phyloP scores from a whole-genome alignment of 2,113 vertebrate species.

The Condylura cristata region DNA sequence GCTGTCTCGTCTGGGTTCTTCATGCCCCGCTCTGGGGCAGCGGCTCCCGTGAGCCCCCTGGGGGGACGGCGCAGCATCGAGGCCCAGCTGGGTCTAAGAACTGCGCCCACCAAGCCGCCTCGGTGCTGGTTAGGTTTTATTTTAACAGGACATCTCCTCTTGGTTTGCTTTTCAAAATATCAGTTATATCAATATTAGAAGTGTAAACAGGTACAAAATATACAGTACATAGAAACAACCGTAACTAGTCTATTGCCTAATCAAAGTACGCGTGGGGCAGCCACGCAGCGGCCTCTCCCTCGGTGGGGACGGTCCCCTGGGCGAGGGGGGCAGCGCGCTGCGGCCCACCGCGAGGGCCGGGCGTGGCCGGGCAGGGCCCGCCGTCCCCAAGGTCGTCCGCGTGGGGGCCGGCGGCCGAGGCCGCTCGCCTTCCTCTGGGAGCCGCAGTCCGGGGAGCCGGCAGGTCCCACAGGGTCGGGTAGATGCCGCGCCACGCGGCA shows the following conservation, averaged over 20 bases:
- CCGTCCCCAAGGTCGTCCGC: neutral
- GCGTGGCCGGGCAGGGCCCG: too few species aligned
- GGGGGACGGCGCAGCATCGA: neutral
- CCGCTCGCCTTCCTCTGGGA: too few species aligned
- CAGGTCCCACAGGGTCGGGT: too few species aligned
- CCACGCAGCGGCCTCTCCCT: neutral
- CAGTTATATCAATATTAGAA: conserved; percentile 81
- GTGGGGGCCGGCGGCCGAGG: too few species aligned
- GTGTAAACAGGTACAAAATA: conserved; percentile 82
- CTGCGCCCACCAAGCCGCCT: neutral
- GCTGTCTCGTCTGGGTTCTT: too few species aligned
- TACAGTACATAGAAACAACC: conserved; percentile 81
- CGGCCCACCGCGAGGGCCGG: too few species aligned
- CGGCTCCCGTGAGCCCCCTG: neutral
- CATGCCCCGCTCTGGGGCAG: neutral
- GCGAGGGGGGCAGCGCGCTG: neutral
- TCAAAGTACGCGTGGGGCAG: conserved; percentile 65
- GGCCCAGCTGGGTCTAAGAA: conserved; percentile 5
- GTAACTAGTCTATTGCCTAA: conserved; percentile 78
- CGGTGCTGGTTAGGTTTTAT: conserved; percentile 80
- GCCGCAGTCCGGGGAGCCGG: too few species aligned
- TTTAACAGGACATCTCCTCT: conserved; percentile 74
- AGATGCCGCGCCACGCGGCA: too few species aligned
- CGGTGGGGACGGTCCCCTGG: neutral
- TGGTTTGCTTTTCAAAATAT: conserved; percentile 77